Evolutionary conservation across 2,113 vertebrate genomes (phyloP).

Genomic region (Poeciliopsis retropinna): DNA sequence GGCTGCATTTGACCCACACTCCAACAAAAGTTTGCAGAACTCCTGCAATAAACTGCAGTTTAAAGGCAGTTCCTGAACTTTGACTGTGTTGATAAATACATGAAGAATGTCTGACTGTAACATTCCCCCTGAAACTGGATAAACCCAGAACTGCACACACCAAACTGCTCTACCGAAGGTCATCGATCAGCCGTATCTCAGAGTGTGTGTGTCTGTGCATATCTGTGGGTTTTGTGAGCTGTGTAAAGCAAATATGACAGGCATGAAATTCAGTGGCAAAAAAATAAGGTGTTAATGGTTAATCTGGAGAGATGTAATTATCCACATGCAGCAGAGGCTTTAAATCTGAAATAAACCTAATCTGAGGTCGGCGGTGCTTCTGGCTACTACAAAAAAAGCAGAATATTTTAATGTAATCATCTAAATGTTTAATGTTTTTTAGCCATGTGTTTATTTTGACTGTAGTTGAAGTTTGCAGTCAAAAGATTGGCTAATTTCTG

Average conservation of each 20-base stretch:
- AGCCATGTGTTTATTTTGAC: not conserved
- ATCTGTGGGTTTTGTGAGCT: not conserved
- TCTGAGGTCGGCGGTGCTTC: not conserved
- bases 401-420: not conserved
- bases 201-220: slow-evolving; percentile 12
- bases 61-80: slow-evolving; percentile 59
- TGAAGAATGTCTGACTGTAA: slow-evolving; percentile 18
- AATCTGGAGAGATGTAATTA: slow-evolving; percentile 11
- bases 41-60: slow-evolving; percentile 24
- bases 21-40: slow-evolving; percentile 12
- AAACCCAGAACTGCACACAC: slow-evolving; percentile 39
- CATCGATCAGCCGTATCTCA: slow-evolving; percentile 26
- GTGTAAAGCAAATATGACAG: not conserved
- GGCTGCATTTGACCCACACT: not conserved
- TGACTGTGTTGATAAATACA: slow-evolving; percentile 67
- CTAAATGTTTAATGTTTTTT: not conserved
- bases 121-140: slow-evolving; percentile 66
- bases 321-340: not conserved
- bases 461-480: no score
- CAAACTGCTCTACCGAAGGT: slow-evolving; percentile 42
- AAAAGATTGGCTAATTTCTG: no score
- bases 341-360: not conserved
- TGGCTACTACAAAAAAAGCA: not conserved
- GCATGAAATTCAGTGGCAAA: not conserved
- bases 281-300: slow-evolving; percentile 26